Conservation (phyloP, 2,888 invertebrate species). For the Acanthosepion lycidas region DNA sequence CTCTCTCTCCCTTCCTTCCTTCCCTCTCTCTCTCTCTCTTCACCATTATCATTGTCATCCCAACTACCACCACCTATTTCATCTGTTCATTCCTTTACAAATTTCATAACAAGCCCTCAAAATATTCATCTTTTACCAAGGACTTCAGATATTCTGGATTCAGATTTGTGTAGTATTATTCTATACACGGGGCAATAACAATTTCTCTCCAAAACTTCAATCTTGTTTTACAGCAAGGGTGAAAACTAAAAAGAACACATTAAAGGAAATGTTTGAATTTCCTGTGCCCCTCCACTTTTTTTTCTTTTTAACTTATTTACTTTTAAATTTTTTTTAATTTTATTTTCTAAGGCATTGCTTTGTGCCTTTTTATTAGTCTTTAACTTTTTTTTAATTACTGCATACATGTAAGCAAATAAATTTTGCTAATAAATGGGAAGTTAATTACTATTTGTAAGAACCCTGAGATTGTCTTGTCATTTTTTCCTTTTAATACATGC, state of each 20-base stretch:
- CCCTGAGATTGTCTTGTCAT: not conserved
- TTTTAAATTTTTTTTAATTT: not conserved
- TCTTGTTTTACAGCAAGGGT: slow-evolving; percentile 24
- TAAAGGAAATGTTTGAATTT: not conserved
- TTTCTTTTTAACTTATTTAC: slow-evolving; percentile 25
- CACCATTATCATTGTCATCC: not conserved
- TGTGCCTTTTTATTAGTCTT: not conserved
- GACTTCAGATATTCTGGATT: not conserved
- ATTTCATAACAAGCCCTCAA: not conserved
- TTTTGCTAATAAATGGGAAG: not conserved
- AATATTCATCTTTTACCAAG: not conserved
- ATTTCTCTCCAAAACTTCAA: not conserved
- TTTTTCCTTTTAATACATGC: not conserved
- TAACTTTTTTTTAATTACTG: not conserved
- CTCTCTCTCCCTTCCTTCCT: too few relatives aligned
- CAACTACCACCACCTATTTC: not conserved
- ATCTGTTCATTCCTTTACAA: not conserved
- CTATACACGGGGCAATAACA: not conserved
- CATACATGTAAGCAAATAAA: not conserved
- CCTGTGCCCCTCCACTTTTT: not conserved
- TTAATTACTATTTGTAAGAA: not conserved
- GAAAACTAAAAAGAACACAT: not conserved
- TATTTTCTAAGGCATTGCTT: not conserved
- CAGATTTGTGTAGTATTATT: not conserved
- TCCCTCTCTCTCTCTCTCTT: not conserved